Base-by-base conservation (phyloP, 2,888 invertebrate species). In the Drosophila nr. fundita region DNA sequence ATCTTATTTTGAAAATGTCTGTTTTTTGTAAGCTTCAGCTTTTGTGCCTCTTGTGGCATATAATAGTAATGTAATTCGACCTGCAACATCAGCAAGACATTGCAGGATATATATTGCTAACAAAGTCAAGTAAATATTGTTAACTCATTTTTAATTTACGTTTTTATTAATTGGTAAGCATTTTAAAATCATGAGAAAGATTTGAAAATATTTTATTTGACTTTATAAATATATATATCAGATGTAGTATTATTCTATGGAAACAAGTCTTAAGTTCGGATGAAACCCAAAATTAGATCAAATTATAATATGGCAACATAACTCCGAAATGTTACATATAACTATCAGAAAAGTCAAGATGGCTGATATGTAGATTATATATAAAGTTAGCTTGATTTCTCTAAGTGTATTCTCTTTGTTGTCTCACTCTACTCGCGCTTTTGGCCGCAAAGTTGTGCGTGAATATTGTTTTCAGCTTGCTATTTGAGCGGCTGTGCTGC, bases 391-490 rank as follows among this genome's bases (percentile, higher is more conserved):
- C 8, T n/a, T 15, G 2, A 21, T 52, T 68, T 45, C 30, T 69
- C 45, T 2, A 21, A 53, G 34, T 69, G 69, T 38, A 53, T 32
- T 34, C 4, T 11, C 21, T 8, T 27, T 27, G 10, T 10, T n/a
- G 13, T 1, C 38, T 11, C 29, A 52, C 42, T 27, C 32, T 48
- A 48, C 45, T 45, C 49, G 24, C 58, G 55, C 42, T 36, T 59
- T 54, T 61, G 38, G 59, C 40, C 40, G 45, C 68, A 64, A 59
- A 76, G 57, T 62, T 53, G 13, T 58, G 60, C 61, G 64, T 38
- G 58, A 53, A 52, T 77, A 68, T 55, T 69, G 64, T 52, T 75
- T 48, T 57, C 69, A 63, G 68, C 36, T 65, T 52, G 42, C 68
- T 83, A 83, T 42, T 42, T 21, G 21, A 21, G 21, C 13, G 13